These are phyloP conservation scores for Nebria salina DNA, from an alignment of 2,888 invertebrate genomes.

Conservation along the genomic window DNA sequence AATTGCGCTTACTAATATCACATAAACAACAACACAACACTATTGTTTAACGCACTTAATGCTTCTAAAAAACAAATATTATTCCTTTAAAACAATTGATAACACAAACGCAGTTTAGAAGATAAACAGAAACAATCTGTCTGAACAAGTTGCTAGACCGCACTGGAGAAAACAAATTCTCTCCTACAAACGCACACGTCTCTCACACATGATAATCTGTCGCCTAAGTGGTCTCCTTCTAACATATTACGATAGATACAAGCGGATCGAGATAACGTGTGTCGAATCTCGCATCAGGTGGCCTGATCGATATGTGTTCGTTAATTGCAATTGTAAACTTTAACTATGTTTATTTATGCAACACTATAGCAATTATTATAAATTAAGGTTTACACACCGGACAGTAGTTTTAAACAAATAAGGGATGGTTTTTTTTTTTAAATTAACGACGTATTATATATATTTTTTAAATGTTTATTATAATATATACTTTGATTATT, in stretches of 20 bases:
- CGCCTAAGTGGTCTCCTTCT: neutral
- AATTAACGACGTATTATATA: too few relatives aligned
- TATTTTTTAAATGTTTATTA: too few relatives aligned
- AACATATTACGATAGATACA: neutral
- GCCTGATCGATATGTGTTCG: neutral
- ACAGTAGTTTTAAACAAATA: neutral
- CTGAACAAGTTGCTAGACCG: neutral
- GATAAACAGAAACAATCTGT: neutral
- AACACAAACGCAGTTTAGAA: neutral
- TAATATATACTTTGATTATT: too few relatives aligned
- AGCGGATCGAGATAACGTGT: neutral
- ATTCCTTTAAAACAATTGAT: neutral
- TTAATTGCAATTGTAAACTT: neutral
- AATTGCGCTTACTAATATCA: neutral
- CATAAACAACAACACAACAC: neutral
- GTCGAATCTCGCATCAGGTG: neutral
- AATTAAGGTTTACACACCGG: neutral
- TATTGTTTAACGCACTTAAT: neutral
- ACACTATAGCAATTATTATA: neutral
- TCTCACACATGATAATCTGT: constrained; percentile 1
- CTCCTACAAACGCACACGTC: neutral
- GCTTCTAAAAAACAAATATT: neutral
- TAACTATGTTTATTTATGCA: neutral
- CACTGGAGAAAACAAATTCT: neutral
- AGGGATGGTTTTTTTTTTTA: too few relatives aligned